Percentiles rank a stretch among this genome's conserved stretches.
Conservation (phyloP, 2,888 invertebrate species). For the Apoda limacodes region DNA sequence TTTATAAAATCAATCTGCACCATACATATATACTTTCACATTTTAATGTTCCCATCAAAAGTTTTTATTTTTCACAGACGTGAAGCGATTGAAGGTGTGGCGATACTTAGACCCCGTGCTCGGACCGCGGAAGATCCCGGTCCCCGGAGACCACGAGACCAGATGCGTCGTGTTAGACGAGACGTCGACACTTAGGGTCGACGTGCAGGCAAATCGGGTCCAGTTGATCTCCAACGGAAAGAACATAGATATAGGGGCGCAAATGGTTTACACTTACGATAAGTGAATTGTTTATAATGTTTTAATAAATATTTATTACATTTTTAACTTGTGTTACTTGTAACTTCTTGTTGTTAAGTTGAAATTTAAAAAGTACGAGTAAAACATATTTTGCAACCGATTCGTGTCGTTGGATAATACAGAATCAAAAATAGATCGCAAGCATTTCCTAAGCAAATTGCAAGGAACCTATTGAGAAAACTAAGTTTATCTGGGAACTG, state of each 20-base stretch:
- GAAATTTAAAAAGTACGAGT: no score
- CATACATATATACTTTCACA: no score
- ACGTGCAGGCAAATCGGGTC: slow-evolving; percentile 50
- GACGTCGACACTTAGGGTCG: slow-evolving; percentile 60
- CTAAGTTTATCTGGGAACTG: no score
- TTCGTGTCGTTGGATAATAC: no score
- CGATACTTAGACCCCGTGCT: slow-evolving; percentile 80
- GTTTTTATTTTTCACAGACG: no score
- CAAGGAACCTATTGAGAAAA: no score
- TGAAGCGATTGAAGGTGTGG: slow-evolving; percentile 73
- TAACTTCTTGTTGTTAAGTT: slow-evolving; percentile 1
- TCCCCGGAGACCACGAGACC: slow-evolving; percentile 72
- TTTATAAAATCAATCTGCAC: no score
- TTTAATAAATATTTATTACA: slow-evolving; percentile 24
- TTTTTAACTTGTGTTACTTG: no score
- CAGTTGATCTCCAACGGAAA: slow-evolving; percentile 52
- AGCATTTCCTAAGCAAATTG: no score
- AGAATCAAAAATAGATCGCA: no score
- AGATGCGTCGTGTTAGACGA: slow-evolving; percentile 69
- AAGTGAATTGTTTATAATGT: slow-evolving; percentile 29
- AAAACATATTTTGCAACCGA: no score
- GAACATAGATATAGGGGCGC: slow-evolving; percentile 57
- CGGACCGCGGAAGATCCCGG: slow-evolving; percentile 83
- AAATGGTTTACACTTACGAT: slow-evolving; percentile 65
- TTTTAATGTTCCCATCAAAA: no score